Evolutionary conservation across 2,797 vertebrate species (phyloP).

Genomic region (Erithacus rubecula): DNA sequence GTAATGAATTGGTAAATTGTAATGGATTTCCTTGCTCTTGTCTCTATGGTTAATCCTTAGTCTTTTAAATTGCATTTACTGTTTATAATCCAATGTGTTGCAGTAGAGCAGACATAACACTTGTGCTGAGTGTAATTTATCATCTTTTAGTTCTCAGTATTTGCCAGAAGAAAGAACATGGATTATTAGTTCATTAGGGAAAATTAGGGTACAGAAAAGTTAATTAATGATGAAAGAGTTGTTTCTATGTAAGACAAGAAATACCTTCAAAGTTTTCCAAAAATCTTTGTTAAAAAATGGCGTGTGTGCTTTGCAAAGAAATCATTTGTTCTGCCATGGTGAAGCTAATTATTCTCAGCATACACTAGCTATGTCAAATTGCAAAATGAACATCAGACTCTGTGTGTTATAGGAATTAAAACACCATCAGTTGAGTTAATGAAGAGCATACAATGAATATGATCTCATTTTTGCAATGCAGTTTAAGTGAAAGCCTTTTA

Average conservation of each 20-base stretch:
- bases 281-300: conserved; percentile 54
- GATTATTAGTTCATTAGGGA: conserved; percentile 30
- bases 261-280: conserved; percentile 6
- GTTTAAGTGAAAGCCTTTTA: conserved; percentile 60
- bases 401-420: conserved; percentile 72
- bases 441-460: conserved; percentile 62
- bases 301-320: conserved; percentile 59
- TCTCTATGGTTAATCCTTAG: background rate
- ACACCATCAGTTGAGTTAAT: conserved; percentile 74
- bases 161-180: background rate
- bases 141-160: background rate
- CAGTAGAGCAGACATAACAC: background rate
- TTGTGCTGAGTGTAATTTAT: background rate
- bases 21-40: background rate
- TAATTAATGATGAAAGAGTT: conserved; percentile 57
- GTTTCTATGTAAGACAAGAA: conserved; percentile 9
- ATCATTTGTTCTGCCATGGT: conserved; percentile 64
- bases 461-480: conserved; percentile 58
- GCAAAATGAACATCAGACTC: conserved; percentile 60
- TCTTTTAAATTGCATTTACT: background rate
- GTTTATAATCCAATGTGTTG: background rate
- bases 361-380: conserved; percentile 62
- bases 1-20: background rate
- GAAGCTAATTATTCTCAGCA: conserved; percentile 74
- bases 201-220: conserved; percentile 28